Evolutionary conservation across 2,888 invertebrate species (phyloP), one percentile per base, ranked within the genome.

Genomic region (Eristalis tenax): DNA sequence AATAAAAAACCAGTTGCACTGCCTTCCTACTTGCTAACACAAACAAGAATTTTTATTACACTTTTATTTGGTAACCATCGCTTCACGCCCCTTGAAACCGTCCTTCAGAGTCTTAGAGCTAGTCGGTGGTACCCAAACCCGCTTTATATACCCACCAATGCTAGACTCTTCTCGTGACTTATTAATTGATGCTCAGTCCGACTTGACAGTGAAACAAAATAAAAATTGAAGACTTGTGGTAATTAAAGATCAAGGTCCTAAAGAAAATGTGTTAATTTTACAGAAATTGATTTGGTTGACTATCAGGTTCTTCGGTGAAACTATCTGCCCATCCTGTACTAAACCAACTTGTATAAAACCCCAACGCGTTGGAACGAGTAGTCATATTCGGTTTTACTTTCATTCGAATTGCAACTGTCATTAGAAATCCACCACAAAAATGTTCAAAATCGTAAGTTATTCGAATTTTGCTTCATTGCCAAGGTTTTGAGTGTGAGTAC

Each of bases 191-290:
- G 50, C 18, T 18, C 18, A 8, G 50, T 50, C 8, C 50, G 50
- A 50, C 18, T 50, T 50, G 50, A 65, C 18, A 65, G 22, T 35
- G n/a, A 64, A 32, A 10, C 18, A 28, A 15, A 26, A 28, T n/a
- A 10, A 28, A 69, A 35, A 63, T 18, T 38, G 64, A 38, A 38
- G 38, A 38, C 18, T 35, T 15, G n/a, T 28, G 22, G 43, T 61
- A 66, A 79, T 61, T 35, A 6, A 32, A 38, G 22, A 61, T 57
- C 43, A 79, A 73, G 79, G 65, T 35, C 40, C 43, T 35, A 13
- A 73, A 66, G 59, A 59, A 66, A 35, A 79, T 8, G 76, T 84
- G 80, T 65, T 84, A 80, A 84, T 84, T 84, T 6, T 1, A 11
- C n/a, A 22, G 38, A 70, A 83, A 66, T 32, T 68, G 40, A 28